A percentile compares a stretch with the other conserved stretches of the same genome.
phyloP scores from a whole-genome alignment of 2,888 invertebrate species.

The Cosmopolites sordidus region DNA sequence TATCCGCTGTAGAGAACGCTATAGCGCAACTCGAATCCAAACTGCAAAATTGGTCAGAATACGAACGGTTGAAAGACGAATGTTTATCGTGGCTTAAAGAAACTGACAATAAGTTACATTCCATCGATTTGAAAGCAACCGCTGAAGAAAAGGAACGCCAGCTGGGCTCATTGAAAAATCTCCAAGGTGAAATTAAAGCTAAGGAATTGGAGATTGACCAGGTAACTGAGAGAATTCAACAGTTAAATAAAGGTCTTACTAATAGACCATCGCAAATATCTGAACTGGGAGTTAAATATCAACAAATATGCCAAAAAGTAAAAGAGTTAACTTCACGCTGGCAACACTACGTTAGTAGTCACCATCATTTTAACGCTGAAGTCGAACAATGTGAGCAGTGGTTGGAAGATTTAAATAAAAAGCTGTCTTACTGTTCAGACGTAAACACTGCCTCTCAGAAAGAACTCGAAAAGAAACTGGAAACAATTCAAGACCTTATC shows the following conservation, averaged over 20 bases:
- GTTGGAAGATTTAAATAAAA: slow-evolving; percentile 68
- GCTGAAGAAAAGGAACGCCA: slow-evolving; percentile 80
- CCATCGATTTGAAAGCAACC: slow-evolving; percentile 79
- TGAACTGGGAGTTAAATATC: slow-evolving; percentile 88
- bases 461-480: slow-evolving; percentile 80
- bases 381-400: slow-evolving; percentile 71
- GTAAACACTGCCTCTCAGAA: slow-evolving; percentile 66
- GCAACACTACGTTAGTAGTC: slow-evolving; percentile 85
- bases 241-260: slow-evolving; percentile 69
- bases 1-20: slow-evolving; percentile 70
- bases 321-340: slow-evolving; percentile 88
- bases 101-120: slow-evolving; percentile 81
- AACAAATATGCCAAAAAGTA: slow-evolving; percentile 82
- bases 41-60: slow-evolving; percentile 87
- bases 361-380: slow-evolving; percentile 82
- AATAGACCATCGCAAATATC: slow-evolving; percentile 79
- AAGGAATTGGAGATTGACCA: slow-evolving; percentile 91
- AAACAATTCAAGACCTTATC: slow-evolving; percentile 78
- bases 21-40: slow-evolving; percentile 78
- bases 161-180: slow-evolving; percentile 68
- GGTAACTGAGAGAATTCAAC: slow-evolving; percentile 86
- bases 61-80: slow-evolving; percentile 80
- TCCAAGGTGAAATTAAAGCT: slow-evolving; percentile 85
- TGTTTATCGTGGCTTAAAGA: slow-evolving; percentile 84
- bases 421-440: slow-evolving; percentile 83